phyloP scores from a whole-genome alignment of 2,888 invertebrate species.

The Nomada goodeniana region DNA sequence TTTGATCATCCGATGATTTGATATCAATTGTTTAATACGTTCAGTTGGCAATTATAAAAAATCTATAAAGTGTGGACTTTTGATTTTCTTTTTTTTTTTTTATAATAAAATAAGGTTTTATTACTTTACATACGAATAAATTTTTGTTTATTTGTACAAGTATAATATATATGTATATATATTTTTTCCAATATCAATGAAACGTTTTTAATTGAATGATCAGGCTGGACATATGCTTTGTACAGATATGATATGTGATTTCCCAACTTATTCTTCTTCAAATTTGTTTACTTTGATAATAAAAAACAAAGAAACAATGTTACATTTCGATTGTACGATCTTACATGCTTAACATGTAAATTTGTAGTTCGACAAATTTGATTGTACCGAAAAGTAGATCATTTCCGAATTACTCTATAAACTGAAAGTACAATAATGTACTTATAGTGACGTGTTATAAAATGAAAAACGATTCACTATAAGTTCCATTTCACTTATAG shows the following conservation, averaged over 20 bases:
- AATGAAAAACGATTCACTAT: slow-evolving; percentile 45
- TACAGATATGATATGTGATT: slow-evolving; percentile 5
- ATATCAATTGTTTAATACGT: slow-evolving; percentile 14
- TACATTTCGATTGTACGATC: slow-evolving; percentile 11
- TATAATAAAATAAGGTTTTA: not conserved
- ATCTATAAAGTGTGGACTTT: slow-evolving; percentile 2
- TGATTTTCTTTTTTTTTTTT: slow-evolving; percentile 1
- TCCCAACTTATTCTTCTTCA: not conserved
- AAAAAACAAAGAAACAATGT: slow-evolving; percentile 1
- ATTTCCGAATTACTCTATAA: slow-evolving; percentile 40
- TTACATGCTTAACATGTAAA: slow-evolving; percentile 41
- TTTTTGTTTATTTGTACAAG: too few species aligned
- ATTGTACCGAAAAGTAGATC: slow-evolving; percentile 15
- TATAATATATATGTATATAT: not conserved
- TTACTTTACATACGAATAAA: too few species aligned
- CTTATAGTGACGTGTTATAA: slow-evolving; percentile 53
- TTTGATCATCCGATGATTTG: slow-evolving; percentile 45
- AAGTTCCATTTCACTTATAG: slow-evolving; percentile 51
- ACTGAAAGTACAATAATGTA: too few species aligned
- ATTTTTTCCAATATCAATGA: slow-evolving; percentile 10
- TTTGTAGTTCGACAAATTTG: slow-evolving; percentile 40
- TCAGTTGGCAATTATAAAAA: not conserved
- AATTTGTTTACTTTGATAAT: slow-evolving; percentile 9
- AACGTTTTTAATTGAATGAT: slow-evolving; percentile 25
- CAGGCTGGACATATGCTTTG: slow-evolving; percentile 38